A percentile compares a stretch with the other conserved stretches of the same genome.
These are phyloP conservation scores for Cervus canadensis DNA, from an alignment of 2,113 vertebrate species.

Conservation along the genomic window DNA sequence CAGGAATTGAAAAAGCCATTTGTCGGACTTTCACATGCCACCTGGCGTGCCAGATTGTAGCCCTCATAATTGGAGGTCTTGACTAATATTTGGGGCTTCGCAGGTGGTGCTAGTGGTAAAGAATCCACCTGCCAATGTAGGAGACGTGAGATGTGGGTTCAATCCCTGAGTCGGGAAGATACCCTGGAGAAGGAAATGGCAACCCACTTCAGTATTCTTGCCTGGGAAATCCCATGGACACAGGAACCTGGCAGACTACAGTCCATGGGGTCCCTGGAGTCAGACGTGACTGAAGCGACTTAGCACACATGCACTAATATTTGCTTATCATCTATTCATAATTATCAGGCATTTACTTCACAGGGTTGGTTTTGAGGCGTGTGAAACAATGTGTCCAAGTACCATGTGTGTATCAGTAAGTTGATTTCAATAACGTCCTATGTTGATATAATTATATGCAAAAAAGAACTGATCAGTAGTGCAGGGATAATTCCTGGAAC, in stretches of 20 bases:
- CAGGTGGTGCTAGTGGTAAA: neutral
- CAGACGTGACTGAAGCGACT: neutral
- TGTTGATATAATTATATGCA: neutral
- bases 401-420: rapidly evolving
- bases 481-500: neutral
- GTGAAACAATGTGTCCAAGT: neutral
- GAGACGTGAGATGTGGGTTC: neutral
- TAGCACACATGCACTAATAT: neutral
- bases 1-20: neutral
- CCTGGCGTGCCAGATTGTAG: neutral
- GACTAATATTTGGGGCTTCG: neutral
- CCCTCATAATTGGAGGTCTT: neutral
- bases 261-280: neutral
- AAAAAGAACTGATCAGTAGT: neutral
- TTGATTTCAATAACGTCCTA: neutral
- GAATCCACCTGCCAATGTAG: neutral
- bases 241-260: neutral
- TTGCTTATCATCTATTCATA: neutral
- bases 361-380: neutral
- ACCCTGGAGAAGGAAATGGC: neutral
- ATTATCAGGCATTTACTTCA: neutral
- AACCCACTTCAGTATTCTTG: neutral
- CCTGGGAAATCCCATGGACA: neutral
- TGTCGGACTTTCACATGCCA: rapidly evolving
- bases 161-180: neutral